Percentiles rank a stretch among this genome's conserved stretches.
phyloP scores from a whole-genome alignment of 2,797 vertebrate genomes.

The Mareca strepera region DNA sequence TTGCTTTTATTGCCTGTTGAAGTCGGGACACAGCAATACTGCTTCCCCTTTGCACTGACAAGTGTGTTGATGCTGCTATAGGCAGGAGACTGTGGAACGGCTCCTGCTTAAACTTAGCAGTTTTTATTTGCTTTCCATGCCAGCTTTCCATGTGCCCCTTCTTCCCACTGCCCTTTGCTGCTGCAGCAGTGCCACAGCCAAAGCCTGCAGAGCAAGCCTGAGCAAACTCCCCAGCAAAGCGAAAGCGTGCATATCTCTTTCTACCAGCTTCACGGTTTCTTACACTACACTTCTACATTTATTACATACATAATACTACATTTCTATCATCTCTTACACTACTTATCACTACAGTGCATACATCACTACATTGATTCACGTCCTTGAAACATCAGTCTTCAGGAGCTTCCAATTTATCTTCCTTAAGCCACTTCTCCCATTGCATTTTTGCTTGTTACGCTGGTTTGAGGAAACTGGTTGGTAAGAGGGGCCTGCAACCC shows the following conservation, averaged over 20 bases:
- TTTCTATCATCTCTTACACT: neutral
- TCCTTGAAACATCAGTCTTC: constrained; percentile 23
- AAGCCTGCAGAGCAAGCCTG: constrained; percentile 6
- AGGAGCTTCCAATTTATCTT: constrained; percentile 26
- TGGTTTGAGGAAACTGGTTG: neutral
- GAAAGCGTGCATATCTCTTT: neutral
- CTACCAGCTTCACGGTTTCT: neutral
- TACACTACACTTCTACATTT: neutral
- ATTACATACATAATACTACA: neutral
- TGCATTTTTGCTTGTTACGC: neutral
- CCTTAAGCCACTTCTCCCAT: neutral
- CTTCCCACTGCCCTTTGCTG: neutral
- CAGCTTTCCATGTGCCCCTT: neutral
- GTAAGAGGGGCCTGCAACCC: neutral
- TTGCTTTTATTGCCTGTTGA: neutral
- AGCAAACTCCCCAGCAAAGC: neutral
- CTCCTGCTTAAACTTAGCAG: neutral
- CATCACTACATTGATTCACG: neutral
- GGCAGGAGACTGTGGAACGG: neutral
- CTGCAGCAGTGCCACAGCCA: neutral
- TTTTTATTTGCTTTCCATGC: neutral
- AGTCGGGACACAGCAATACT: neutral
- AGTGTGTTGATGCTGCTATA: neutral
- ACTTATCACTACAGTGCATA: neutral
- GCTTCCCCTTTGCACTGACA: neutral